Percentiles rank a stretch among this genome's conserved stretches.
Evolutionary conservation across 2,797 vertebrate genomes (phyloP).

Genomic region (Macrochelys suwanniensis): DNA sequence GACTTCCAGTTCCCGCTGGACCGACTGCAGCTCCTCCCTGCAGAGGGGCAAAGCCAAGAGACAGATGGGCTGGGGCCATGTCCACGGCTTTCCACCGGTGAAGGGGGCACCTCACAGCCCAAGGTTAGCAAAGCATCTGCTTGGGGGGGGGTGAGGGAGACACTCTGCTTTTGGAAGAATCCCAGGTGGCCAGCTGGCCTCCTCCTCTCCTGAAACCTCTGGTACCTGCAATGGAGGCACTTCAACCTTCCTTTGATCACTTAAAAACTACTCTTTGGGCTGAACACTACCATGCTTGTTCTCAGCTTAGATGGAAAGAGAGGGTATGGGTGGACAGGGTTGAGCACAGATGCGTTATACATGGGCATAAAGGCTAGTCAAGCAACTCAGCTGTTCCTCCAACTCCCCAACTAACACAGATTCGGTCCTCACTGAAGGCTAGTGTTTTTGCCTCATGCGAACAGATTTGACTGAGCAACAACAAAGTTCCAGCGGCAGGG

Average conservation of each 20-base stretch:
- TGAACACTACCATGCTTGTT: background rate
- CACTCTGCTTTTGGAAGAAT: background rate
- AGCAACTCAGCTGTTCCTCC: background rate
- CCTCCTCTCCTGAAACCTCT: background rate
- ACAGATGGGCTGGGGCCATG: no score
- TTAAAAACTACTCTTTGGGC: background rate
- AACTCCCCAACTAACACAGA: fast-evolving
- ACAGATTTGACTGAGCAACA: fast-evolving
- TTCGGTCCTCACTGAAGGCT: fast-evolving
- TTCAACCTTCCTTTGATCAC: background rate
- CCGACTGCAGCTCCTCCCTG: slow-evolving; percentile 96
- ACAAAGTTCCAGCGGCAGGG: fast-evolving
- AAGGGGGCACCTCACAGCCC: background rate
- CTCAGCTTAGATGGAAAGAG: fast-evolving
- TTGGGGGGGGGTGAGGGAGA: fast-evolving
- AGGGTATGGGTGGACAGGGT: background rate
- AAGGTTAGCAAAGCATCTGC: fast-evolving
- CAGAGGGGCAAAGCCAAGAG: fast-evolving
- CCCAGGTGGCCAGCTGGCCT: background rate
- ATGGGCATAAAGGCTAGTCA: background rate
- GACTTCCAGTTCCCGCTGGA: slow-evolving; percentile 97
- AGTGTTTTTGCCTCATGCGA: fast-evolving
- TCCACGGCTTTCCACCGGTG: fast-evolving
- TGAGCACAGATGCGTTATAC: fast-evolving
- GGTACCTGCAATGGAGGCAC: background rate